Conservation (phyloP, 1,140 invertebrate genomes). For the Rhagoletis pomonella region DNA sequence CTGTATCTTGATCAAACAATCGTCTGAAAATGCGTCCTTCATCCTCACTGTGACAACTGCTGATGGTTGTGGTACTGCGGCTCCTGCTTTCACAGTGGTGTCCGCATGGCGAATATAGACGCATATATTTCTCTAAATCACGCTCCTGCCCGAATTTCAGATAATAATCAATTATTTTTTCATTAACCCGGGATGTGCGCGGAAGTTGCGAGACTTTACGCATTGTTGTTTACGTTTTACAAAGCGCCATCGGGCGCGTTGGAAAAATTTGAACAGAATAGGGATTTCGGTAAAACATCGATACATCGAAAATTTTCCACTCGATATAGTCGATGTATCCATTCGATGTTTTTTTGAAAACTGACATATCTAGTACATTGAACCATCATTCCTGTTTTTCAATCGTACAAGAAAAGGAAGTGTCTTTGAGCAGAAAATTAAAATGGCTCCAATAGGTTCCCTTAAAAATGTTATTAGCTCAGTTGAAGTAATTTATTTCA, state of each 20-base stretch:
- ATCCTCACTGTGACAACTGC: slow-evolving; percentile 48
- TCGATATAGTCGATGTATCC: neutral
- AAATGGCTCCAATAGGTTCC: no score
- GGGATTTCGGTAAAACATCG: neutral
- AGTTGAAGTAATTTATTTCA: no score
- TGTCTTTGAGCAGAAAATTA: no score
- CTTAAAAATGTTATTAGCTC: no score
- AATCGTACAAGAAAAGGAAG: no score
- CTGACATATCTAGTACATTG: no score
- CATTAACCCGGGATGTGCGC: slow-evolving; percentile 53
- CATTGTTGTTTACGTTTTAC: slow-evolving; percentile 20
- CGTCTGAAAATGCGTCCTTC: slow-evolving; percentile 19
- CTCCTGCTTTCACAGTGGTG: neutral
- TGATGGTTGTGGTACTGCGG: neutral
- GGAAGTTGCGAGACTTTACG: slow-evolving; percentile 17
- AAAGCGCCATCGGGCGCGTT: slow-evolving; percentile 26
- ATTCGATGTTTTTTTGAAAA: neutral
- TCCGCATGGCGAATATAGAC: slow-evolving; percentile 53
- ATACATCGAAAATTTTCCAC: no score
- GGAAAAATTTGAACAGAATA: neutral
- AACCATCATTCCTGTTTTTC: no score
- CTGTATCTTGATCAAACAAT: slow-evolving; percentile 23
- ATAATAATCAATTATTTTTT: slow-evolving; percentile 56
- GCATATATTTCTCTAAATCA: slow-evolving; percentile 57
- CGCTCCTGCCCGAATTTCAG: slow-evolving; percentile 53